phyloP scores from a whole-genome alignment of 2,113 vertebrate species.

The Acrocephalus kingi region DNA sequence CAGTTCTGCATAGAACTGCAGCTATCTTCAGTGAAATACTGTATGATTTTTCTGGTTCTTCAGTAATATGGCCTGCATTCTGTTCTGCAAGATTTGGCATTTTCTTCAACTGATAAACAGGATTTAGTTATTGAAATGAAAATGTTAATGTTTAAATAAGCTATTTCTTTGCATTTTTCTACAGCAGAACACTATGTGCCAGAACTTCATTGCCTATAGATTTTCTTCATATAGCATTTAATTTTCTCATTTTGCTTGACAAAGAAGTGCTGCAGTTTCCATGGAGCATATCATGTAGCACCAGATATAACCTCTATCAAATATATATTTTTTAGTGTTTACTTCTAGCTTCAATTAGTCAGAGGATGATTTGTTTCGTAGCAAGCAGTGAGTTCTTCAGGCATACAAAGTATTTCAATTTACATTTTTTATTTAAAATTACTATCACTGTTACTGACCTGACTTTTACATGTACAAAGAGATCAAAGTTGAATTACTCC shows the following conservation, averaged over 20 bases:
- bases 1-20: background rate
- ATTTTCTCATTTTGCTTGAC: background rate
- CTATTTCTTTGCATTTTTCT: background rate
- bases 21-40: background rate
- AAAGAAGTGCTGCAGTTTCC: background rate
- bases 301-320: background rate
- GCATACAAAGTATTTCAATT: background rate
- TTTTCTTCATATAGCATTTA: background rate
- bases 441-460: background rate
- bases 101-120: background rate
- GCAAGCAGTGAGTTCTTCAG: background rate
- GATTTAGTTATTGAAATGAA: constrained; percentile 9
- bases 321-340: background rate
- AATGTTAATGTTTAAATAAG: background rate
- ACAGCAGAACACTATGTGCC: background rate
- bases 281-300: background rate
- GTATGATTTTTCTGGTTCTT: background rate
- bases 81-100: background rate
- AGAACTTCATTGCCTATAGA: background rate
- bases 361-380: background rate
- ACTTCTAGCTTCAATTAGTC: background rate
- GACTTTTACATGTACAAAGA: background rate
- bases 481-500: background rate
- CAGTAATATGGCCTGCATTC: background rate
- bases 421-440: background rate